Evolutionary conservation across 1,140 invertebrate species (phyloP), one percentile per base, ranked within the genome.

Genomic region (Halictus rubicundus): DNA sequence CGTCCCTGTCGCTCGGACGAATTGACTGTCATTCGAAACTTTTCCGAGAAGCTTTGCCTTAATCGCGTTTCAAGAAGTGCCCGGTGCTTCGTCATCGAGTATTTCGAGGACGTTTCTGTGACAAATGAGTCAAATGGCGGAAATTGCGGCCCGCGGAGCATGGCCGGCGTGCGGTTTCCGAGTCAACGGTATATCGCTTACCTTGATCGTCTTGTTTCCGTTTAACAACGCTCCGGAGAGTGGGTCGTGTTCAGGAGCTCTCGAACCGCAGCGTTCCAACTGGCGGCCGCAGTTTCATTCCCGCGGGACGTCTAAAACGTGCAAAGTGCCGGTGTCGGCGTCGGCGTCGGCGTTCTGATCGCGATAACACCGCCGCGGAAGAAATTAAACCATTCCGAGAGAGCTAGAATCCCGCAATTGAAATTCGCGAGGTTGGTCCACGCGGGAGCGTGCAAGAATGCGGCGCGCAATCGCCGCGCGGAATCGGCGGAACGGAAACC

Each of bases 401-500:
- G 23, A 16, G 23, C 69, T 72, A 78, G 76, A 78, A 72, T 72
- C 59, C 23, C 23, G 69, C 27, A 57, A 72, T 72, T 78, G 37
- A 72, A 72, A 78, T 78, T 78, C 76, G 69, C 37, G 46, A 16
- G 46, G 68, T 32, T 27, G 32, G 60, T 72, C 68, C 68, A 52
- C 75, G 75, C 1, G 68, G 19, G 23, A 32, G 23, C 68, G 76
- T 64, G 68, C 46, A 57, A 78, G 76, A 78, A 78, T 71, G 76
- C 54, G 8, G 49, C 46, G 5, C 25, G 69, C 64, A 37, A 78
- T 64, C 68, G 49, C 8, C 8, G 16, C 76, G 68, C 23, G 19
- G 16, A 32, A 72, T 78, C 69, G 12, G 42, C 23, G n/a, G 21
- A 57, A 72, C 2, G 37, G 32, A 46, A 37, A 61, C 21, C 39